Evolutionary conservation across 1,140 invertebrate genomes (phyloP).

Genomic region (Hydropsyche tenuis): DNA sequence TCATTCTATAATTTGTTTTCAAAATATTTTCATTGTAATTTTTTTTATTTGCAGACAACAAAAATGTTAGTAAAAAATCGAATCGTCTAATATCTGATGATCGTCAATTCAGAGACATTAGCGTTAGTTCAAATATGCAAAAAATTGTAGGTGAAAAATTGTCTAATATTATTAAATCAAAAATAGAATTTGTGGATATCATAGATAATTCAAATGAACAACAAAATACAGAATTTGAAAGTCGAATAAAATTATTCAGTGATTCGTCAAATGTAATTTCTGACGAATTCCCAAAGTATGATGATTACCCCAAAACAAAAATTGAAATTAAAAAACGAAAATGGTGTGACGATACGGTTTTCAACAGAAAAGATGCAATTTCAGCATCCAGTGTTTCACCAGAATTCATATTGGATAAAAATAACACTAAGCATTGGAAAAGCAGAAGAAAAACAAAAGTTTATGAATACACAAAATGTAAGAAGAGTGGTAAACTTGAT

Average conservation of each 20-base stretch:
- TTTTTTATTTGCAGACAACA: conserved; percentile 20
- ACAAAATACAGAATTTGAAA: conserved; percentile 21
- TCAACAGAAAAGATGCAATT: conserved; percentile 27
- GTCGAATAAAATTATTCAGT: conserved; percentile 43
- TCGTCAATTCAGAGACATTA: conserved; percentile 38
- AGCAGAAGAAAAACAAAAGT: conserved; percentile 46
- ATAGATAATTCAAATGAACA: background rate
- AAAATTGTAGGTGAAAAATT: conserved; percentile 42
- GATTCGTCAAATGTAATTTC: conserved; percentile 37
- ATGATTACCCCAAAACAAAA: conserved; percentile 17
- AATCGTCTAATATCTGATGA: conserved; percentile 40
- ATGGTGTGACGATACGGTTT: conserved; percentile 14
- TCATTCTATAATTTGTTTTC: background rate
- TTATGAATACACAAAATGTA: conserved; percentile 38
- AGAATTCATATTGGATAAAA: conserved; percentile 31
- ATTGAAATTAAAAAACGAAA: conserved; percentile 44
- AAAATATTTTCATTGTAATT: background rate
- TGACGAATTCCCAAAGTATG: conserved; percentile 35
- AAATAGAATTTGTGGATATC: conserved; percentile 41
- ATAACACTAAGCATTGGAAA: conserved; percentile 41
- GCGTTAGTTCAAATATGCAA: conserved; percentile 46
- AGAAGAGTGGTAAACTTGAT: background rate
- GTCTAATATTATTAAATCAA: conserved; percentile 40
- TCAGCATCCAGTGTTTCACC: conserved; percentile 28
- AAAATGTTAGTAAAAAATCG: conserved; percentile 30